Evolutionary conservation across 2,888 invertebrate genomes (phyloP).

Genomic region (Thecocarcelia acutangulata): DNA sequence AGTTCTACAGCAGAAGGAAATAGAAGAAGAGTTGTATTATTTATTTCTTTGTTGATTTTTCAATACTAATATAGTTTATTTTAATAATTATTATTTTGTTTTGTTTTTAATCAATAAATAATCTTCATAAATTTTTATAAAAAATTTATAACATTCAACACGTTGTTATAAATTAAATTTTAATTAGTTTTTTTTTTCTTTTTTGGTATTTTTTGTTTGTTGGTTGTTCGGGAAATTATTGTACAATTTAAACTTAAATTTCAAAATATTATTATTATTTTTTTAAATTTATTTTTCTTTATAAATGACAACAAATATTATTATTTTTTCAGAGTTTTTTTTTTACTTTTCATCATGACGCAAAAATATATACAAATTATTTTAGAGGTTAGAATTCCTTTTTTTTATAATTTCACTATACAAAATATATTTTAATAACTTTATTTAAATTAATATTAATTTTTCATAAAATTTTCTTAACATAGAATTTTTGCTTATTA

Average conservation of each 20-base stretch:
- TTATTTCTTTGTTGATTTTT: conserved; percentile 55
- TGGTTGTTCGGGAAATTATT: conserved; percentile 73
- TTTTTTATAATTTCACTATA: conserved; percentile 65
- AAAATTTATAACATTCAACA: conserved; percentile 69
- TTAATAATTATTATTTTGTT: conserved; percentile 40
- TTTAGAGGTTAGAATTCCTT: conserved; percentile 64
- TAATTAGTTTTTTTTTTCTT: too few relatives aligned
- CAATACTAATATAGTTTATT: conserved; percentile 70
- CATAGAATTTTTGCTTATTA: conserved; percentile 18
- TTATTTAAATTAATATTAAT: conserved; percentile 53
- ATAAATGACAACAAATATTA: conserved; percentile 69
- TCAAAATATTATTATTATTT: conserved; percentile 52
- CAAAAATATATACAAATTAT: conserved; percentile 69
- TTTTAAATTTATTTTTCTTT: conserved; percentile 48
- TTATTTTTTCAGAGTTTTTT: conserved; percentile 23
- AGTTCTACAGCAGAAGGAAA: conserved; percentile 61
- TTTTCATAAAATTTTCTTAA: conserved; percentile 57
- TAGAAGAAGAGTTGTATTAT: conserved; percentile 35
- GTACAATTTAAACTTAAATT: conserved; percentile 78
- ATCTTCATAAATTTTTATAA: conserved; percentile 59
- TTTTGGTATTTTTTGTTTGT: conserved; percentile 23
- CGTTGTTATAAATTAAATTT: conserved; percentile 61
- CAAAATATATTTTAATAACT: conserved; percentile 66
- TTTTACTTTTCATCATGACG: neutral
- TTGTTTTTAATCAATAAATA: conserved; percentile 44